Conservation (phyloP, 2,797 vertebrate genomes). For the Danio kyathit region DNA sequence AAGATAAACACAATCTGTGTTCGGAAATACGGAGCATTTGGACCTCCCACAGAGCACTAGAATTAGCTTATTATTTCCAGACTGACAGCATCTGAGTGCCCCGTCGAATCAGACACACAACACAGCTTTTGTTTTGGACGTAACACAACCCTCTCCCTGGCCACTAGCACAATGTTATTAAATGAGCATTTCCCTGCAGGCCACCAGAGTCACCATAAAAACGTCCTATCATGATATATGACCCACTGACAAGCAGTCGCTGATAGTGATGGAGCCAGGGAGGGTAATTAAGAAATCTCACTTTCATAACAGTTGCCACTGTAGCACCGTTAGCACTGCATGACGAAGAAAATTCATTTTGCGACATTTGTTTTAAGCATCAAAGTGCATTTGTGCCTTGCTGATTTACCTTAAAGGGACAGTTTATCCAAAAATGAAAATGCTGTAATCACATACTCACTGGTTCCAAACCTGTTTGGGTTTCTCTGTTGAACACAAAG, state of each 20-base stretch:
- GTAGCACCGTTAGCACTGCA: neutral
- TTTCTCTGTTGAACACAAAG: too few species aligned
- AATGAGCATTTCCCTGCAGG: conserved; percentile 63
- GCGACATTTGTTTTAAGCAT: conserved; percentile 30
- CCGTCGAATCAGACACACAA: conserved; percentile 40
- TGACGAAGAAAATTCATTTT: conserved; percentile 24
- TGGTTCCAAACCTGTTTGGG: too few species aligned
- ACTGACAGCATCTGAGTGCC: conserved; percentile 24
- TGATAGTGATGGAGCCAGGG: conserved; percentile 25
- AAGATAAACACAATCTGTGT: neutral
- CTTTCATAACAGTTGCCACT: conserved; percentile 40
- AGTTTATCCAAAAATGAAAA: too few species aligned
- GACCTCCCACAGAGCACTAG: conserved; percentile 53
- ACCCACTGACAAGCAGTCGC: conserved; percentile 43
- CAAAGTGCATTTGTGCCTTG: conserved; percentile 15
- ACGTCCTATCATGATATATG: conserved; percentile 53
- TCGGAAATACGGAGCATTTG: conserved; percentile 11
- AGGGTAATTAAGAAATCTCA: conserved; percentile 39
- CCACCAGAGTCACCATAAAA: conserved; percentile 63
- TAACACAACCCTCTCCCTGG: conserved; percentile 40
- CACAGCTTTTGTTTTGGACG: conserved; percentile 59
- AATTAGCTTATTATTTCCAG: conserved; percentile 26
- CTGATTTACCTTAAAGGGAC: neutral
- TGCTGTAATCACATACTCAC: too few species aligned
- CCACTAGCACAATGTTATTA: conserved; percentile 61